Percentiles rank a stretch among this genome's conserved stretches.
phyloP scores from a whole-genome alignment of 2,888 invertebrate species.

The Chironomus riparius region DNA sequence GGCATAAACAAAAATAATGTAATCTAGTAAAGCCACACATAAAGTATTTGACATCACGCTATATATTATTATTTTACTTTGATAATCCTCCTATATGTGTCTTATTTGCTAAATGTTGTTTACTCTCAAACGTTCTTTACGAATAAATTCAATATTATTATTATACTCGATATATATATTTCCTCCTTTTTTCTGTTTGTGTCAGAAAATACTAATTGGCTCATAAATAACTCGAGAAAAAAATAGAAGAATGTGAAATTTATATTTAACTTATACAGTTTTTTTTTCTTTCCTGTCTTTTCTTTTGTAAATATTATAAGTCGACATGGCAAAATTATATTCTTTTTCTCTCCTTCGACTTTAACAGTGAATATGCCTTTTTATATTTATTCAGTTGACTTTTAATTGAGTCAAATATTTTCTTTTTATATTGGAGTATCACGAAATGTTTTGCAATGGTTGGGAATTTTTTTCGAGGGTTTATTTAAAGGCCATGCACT shows the following conservation, averaged over 20 bases:
- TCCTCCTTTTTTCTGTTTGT: background rate
- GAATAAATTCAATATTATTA: background rate
- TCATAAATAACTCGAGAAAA: background rate
- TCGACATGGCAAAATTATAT: background rate
- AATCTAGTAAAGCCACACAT: no score
- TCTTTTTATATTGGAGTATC: background rate
- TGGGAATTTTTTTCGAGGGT: no score
- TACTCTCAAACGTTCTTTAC: no score
- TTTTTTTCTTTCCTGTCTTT: background rate
- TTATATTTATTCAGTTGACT: background rate
- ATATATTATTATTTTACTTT: no score
- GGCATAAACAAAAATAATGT: no score
- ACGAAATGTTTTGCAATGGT: background rate
- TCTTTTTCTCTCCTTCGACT: background rate
- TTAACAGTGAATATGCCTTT: background rate
- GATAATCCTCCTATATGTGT: no score
- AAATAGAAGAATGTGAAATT: background rate
- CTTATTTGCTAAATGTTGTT: background rate
- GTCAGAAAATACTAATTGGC: conserved; percentile 8
- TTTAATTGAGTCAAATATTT: background rate
- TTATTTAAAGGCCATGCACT: no score
- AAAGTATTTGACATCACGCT: no score
- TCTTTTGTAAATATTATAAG: conserved; percentile 5
- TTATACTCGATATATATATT: background rate
- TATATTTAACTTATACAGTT: background rate